Evolutionary conservation across 2,888 invertebrate genomes (phyloP).

Genomic region (Polylopha cassiicola): DNA sequence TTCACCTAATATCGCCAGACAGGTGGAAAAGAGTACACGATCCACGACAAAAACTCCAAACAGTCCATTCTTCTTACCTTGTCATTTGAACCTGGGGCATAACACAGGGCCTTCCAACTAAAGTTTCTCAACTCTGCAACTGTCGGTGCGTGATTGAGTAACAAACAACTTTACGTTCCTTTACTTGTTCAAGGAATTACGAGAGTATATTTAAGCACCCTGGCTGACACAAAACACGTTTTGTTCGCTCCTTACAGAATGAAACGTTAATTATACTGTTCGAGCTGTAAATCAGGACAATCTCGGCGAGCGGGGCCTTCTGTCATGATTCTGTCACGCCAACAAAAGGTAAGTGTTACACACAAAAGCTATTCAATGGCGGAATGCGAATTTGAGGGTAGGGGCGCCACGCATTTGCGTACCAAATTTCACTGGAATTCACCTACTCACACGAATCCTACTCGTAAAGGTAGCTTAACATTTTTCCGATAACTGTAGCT

Average conservation of each 20-base stretch:
- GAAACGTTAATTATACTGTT: conserved; percentile 42
- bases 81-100: conserved; percentile 8
- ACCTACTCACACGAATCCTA: too few relatives aligned
- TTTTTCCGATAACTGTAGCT: too few relatives aligned
- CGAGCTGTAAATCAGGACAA: conserved; percentile 49
- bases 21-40: too few relatives aligned
- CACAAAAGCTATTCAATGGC: conserved; percentile 52
- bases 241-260: conserved; percentile 25
- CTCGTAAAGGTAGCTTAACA: too few relatives aligned
- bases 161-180: not conserved
- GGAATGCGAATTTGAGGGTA: conserved; percentile 23
- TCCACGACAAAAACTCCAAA: too few relatives aligned
- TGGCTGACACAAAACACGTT: conserved; percentile 3
- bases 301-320: conserved; percentile 41
- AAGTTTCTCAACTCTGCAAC: not conserved
- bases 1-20: too few relatives aligned
- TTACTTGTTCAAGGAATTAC: not conserved
- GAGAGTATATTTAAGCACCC: too few relatives aligned
- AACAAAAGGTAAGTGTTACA: conserved; percentile 55
- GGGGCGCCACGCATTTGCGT: conserved; percentile 7
- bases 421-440: too few relatives aligned
- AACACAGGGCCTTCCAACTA: too few relatives aligned
- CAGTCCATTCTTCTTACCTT: not conserved
- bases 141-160: conserved; percentile 3
- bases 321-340: conserved; percentile 44